Evolutionary conservation across 2,113 vertebrate species (phyloP), one percentile per base, ranked within the genome.

Genomic region (Hippocampus zosterae): DNA sequence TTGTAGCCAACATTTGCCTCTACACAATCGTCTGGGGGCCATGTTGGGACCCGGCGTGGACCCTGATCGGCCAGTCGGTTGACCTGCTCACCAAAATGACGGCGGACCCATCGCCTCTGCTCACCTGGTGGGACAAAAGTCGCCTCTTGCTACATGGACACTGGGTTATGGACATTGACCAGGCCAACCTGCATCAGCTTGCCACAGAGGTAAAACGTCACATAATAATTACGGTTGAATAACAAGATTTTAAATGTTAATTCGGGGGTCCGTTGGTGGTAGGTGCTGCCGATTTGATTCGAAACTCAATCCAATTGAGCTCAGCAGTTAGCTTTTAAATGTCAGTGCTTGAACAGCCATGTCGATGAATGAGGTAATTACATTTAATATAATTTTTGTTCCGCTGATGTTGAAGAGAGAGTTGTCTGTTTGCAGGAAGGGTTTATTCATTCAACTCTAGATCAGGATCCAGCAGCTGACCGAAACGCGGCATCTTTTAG

Each of bases 81-180:
- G 97, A 99, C 88, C 93, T 99, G 72, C 92, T 99, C 78, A 96
- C 96, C 68, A 98, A 98, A 84, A 93, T 95, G 27, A 96, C 95
- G 3, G 92, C 92, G 23, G 97, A 99, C 77, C 96, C 96, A 53
- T 98, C 96, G 0, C 91, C 95, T 21, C 91, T 92, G 0, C 82
- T 99, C 84, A 92, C 95, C 50, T 99, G 97, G 97, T 99, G 97
- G 97, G 97, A 99, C 85, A 98, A 98, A 86, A 98, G 95, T 84
- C 94, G 97, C 41, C 91, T 99, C 62, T 91, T 99, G 1, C 88
- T 98, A 50, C 97, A 98, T 0, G 97, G 97, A 2, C 90, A 82
- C 80, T 98, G 95, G 94, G 91, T 92, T 61, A 97, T 98, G 96
- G 94, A 97, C 79, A 95, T 98, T 9, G 96, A 98, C 16, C 96